Base-by-base conservation (phyloP, 2,888 invertebrate genomes). In the Zeuzera pyrina region DNA sequence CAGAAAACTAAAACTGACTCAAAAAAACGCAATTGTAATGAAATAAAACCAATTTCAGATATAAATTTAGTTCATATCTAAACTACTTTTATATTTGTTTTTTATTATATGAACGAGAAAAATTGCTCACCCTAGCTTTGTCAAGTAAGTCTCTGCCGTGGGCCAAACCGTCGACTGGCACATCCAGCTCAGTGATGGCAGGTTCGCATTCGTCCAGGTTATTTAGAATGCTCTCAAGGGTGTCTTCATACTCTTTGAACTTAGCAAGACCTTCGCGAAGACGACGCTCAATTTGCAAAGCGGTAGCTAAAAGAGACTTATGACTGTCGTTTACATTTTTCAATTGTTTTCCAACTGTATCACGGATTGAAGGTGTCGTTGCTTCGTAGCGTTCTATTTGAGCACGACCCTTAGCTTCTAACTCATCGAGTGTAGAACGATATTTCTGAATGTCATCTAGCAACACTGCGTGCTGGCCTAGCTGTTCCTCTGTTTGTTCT, bases 321-420 rank as follows among this genome's bases (percentile, higher is more conserved):
- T 97, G 97, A 60, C 97, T 97, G 33, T 97, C 96, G 53, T 94
- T 94, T 0, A 97, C 94, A 58, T 97, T 97, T 54, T 89, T 90
- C 30, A 97, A 65, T 62, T 97, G 97, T 21, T 90, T 90, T 29
- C 93, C 91, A 19, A 97, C 94, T 0, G 90, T 90, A 3, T 89
- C 87, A 30, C 89, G 88, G 31, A 96, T 91, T 1, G 85, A 72
- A 0, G 94, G 92, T 4, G 92, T 89, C 1, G 87, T 87, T 0
- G 79, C 63, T 42, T 89, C 87, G 51, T 97, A 96, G 16, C 92
- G 88, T 41, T 91, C 89, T 31, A 96, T 93, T 57, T 96, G 94
- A 1, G 89, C 88, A 33, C 90, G 88, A 2, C 97, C 97, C 65
- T 93, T 95, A 2, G 86, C 86, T 67, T 91, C 93, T 4, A 97